Percentiles rank a stretch among this genome's conserved stretches.
Evolutionary conservation across 2,888 invertebrate genomes (phyloP).

Genomic region (Mactromeris polynyma): DNA sequence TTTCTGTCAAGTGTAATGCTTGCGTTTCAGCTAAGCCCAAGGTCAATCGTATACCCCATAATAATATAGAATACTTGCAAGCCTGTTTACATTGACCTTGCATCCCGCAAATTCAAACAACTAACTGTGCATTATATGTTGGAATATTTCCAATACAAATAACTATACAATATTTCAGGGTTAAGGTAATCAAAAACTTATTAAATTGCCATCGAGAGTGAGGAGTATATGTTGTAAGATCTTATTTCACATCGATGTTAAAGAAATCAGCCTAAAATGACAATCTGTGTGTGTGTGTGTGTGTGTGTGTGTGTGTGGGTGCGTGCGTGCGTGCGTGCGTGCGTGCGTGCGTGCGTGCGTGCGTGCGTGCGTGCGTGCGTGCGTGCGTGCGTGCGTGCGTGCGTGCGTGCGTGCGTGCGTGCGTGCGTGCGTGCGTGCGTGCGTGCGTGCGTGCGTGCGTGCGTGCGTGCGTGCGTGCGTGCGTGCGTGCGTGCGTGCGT

Average conservation of each 20-base stretch:
- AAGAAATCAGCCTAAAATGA: too few relatives aligned
- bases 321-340: constrained; percentile 35
- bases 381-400: constrained; percentile 32
- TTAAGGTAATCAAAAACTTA: too few relatives aligned
- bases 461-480: constrained; percentile 19
- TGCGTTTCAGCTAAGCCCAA: too few relatives aligned
- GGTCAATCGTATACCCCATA: too few relatives aligned
- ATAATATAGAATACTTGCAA: too few relatives aligned
- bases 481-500: constrained; percentile 21
- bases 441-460: constrained; percentile 32
- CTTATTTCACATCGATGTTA: too few relatives aligned
- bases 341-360: constrained; percentile 29
- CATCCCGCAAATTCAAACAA: not conserved
- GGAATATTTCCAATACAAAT: too few relatives aligned
- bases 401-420: constrained; percentile 32
- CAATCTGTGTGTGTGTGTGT: too few relatives aligned
- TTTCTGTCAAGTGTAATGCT: too few relatives aligned
- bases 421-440: constrained; percentile 32
- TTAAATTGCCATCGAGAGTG: too few relatives aligned
- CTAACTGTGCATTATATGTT: not conserved
- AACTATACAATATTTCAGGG: too few relatives aligned
- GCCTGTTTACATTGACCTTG: not conserved
- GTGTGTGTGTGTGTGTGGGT: constrained; percentile 27
- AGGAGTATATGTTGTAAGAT: too few relatives aligned
- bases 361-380: constrained; percentile 30